phyloP scores from a whole-genome alignment of 1,140 invertebrate species.

The Drosophila triauraria region DNA sequence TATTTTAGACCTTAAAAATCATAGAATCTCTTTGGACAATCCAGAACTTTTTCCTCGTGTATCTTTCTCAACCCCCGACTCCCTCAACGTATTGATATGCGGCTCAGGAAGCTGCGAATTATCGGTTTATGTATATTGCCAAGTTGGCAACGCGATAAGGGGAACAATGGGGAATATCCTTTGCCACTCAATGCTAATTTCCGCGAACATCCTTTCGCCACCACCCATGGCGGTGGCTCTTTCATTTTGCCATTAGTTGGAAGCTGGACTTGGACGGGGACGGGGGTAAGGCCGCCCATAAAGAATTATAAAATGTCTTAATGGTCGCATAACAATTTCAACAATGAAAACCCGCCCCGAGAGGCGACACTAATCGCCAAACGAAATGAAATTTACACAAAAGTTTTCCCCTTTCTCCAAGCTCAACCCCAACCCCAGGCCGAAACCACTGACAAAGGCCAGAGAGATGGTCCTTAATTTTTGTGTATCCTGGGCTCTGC shows the following conservation, averaged over 20 bases:
- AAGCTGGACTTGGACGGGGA: conserved; percentile 44
- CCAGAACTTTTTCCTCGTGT: not conserved
- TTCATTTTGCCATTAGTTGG: conserved; percentile 64
- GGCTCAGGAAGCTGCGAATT: conserved; percentile 72
- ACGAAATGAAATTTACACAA: conserved; percentile 83
- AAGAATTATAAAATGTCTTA: conserved; percentile 84
- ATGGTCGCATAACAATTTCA: conserved; percentile 81
- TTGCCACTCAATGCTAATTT: conserved; percentile 58
- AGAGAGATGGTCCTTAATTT: conserved; percentile 60
- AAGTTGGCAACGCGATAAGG: conserved; percentile 32
- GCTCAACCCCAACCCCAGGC: not conserved
- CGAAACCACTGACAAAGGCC: conserved; percentile 62
- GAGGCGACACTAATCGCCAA: conserved; percentile 82
- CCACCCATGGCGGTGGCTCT: conserved; percentile 41
- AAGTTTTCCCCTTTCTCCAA: conserved; percentile 60
- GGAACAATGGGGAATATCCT: conserved; percentile 15
- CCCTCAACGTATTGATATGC: conserved; percentile 62
- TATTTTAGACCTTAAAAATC: not conserved
- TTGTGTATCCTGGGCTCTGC: conserved; percentile 55
- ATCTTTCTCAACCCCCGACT: conserved; percentile 6
- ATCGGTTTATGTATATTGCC: conserved; percentile 67
- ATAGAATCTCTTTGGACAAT: not conserved
- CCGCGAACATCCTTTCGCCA: conserved; percentile 34
- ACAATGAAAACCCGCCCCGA: conserved; percentile 59
- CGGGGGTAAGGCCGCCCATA: conserved; percentile 41